Evolutionary conservation across 1,140 invertebrate genomes (phyloP), one percentile per base, ranked within the genome.

Genomic region (Olivierus martensii): DNA sequence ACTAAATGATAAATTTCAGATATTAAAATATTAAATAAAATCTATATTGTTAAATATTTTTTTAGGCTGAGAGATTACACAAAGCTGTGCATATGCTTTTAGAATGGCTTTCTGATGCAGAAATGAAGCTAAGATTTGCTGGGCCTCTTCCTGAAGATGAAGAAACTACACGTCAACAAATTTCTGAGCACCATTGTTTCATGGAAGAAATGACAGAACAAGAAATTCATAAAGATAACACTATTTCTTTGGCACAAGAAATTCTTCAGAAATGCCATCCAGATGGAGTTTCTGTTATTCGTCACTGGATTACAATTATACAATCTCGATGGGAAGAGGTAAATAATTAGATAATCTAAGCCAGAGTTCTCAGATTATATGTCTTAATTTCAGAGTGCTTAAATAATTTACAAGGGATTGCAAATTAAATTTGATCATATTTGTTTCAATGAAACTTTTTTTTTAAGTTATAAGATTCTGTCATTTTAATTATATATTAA

Each of bases 301-400:
- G 94, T 67, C 91, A 97, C 66, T 97, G 92, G 91, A 87, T 96
- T 45, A 91, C 88, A 2, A 93, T 96, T 49, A 92, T 97, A 51
- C 84, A 94, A 62, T 84, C 88, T n/a, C 74, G 92, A 59, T 97
- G 92, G 92, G 89, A 94, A 61, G 90, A 94, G 73, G 82, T 86
- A 3, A 47, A 34, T 6, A 18, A 45, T 17, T 18, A 44, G 10
- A 10, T 12, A 44, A 14, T 9, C 18, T n/a, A n/a, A n/a, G n/a
- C n/a, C n/a, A n/a, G n/a, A n/a, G n/a, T n/a, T 38, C n/a, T n/a
- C n/a, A n/a, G n/a, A n/a, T n/a, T n/a, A n/a, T n/a, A n/a, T n/a
- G n/a, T n/a, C n/a, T n/a, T n/a, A n/a, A n/a, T n/a, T n/a, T n/a
- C n/a, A n/a, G n/a, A n/a, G n/a, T n/a, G n/a, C n/a, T n/a, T n/a